A percentile compares a stretch with the other conserved stretches of the same genome.
phyloP scores from a whole-genome alignment of 2,113 vertebrate species.

The Reinhardtius hippoglossoides region DNA sequence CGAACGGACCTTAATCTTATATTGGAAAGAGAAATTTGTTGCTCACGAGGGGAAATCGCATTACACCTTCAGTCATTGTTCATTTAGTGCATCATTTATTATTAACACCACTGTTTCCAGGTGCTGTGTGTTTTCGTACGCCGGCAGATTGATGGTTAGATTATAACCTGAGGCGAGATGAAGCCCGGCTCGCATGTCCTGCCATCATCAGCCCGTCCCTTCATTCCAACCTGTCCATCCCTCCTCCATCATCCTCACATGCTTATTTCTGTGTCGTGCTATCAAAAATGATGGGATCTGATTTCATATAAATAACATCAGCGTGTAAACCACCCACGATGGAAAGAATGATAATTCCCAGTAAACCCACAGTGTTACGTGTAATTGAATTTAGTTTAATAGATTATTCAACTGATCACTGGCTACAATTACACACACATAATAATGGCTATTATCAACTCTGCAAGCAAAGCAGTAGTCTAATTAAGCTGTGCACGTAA shows the following conservation, averaged over 20 bases:
- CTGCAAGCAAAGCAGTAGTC: slow-evolving; percentile 50
- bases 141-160: slow-evolving; percentile 31
- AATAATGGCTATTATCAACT: slow-evolving; percentile 52
- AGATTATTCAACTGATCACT: slow-evolving; percentile 58
- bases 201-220: not conserved
- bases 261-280: not conserved
- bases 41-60: not conserved
- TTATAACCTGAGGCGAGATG: slow-evolving; percentile 16
- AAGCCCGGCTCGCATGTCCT: not conserved
- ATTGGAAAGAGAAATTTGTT: not conserved
- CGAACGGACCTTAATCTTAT: not conserved
- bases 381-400: slow-evolving; percentile 38
- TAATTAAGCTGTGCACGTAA: slow-evolving; percentile 68
- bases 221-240: slow-evolving; percentile 2
- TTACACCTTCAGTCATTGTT: slow-evolving; percentile 1
- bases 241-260: slow-evolving; percentile 1
- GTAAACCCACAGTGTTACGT: slow-evolving; percentile 1
- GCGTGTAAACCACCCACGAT: slow-evolving; percentile 6
- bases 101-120: slow-evolving; percentile 23
- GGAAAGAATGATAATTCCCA: not conserved
- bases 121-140: not conserved
- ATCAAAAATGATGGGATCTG: not conserved
- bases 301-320: not conserved
- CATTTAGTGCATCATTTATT: slow-evolving; percentile 32
- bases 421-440: slow-evolving; percentile 48